phyloP scores from a whole-genome alignment of 2,888 invertebrate species.

The Stenotaenia linearis region DNA sequence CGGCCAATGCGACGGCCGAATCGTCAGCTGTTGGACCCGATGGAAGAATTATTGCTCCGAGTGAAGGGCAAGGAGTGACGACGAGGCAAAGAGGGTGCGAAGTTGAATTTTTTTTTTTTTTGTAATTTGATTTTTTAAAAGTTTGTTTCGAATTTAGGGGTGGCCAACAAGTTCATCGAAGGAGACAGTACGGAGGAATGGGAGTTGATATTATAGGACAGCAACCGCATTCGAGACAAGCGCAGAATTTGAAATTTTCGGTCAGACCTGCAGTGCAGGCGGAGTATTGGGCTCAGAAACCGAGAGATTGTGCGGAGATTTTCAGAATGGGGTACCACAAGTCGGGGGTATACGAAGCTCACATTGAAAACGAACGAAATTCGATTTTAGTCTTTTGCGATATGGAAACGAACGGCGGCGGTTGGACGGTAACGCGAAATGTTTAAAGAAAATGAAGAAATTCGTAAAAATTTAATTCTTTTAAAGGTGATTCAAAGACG shows the following conservation, averaged over 20 bases:
- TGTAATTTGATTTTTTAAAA: neutral
- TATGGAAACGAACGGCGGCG: constrained; percentile 28
- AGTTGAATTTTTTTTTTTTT: neutral
- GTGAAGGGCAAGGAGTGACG: neutral
- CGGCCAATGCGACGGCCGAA: neutral
- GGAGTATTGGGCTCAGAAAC: constrained; percentile 3
- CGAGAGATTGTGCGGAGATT: constrained; percentile 29
- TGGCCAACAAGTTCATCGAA: neutral
- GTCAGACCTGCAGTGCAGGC: neutral
- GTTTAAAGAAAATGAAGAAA: neutral
- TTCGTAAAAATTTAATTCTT: neutral
- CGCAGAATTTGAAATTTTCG: neutral
- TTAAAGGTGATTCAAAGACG: constrained; percentile 21
- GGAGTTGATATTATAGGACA: neutral
- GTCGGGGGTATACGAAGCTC: constrained; percentile 19
- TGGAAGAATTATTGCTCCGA: neutral
- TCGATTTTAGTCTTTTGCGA: constrained; percentile 4
- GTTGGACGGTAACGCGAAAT: constrained; percentile 32
- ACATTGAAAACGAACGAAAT: neutral
- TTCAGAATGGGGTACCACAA: neutral
- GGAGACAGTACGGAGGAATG: neutral
- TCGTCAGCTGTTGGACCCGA: neutral
- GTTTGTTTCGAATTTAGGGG: neutral
- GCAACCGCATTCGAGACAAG: neutral
- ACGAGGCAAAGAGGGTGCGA: neutral